phyloP scores from a whole-genome alignment of 2,797 vertebrate species.

The Tokudaia muenninki region DNA sequence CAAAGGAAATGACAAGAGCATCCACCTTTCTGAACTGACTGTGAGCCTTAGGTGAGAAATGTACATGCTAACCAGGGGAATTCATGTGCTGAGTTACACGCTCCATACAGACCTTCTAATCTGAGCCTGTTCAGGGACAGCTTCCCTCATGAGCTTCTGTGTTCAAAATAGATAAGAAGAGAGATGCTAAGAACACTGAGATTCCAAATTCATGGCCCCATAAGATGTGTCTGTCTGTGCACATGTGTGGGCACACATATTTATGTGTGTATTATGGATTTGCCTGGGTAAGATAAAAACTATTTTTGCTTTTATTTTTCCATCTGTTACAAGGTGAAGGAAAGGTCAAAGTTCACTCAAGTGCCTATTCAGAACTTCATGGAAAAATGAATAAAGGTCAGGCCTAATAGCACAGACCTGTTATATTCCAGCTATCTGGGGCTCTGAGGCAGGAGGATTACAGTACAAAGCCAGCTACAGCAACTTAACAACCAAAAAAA shows the following conservation, averaged over 20 bases:
- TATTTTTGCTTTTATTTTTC: not conserved
- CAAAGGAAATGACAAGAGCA: not conserved
- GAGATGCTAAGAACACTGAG: not conserved
- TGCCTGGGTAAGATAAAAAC: slow-evolving; percentile 32
- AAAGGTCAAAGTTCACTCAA: not conserved
- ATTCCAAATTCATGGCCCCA: not conserved
- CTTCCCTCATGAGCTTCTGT: not conserved
- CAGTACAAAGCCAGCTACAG: not conserved
- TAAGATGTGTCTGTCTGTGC: not conserved
- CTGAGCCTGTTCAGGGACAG: not conserved
- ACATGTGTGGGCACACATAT: too few relatives aligned
- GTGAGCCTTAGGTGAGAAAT: not conserved
- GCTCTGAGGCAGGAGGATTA: not conserved
- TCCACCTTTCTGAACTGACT: not conserved
- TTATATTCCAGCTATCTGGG: not conserved
- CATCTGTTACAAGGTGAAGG: not conserved
- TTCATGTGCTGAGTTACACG: not conserved
- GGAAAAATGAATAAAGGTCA: not conserved
- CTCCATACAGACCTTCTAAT: not conserved
- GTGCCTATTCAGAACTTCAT: slow-evolving; percentile 18
- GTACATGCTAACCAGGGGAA: not conserved
- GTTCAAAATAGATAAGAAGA: slow-evolving; percentile 7
- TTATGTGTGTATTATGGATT: not conserved
- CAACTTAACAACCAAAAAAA: not conserved
- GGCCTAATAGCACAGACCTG: not conserved